phyloP scores from a whole-genome alignment of 2,113 vertebrate species.

The Ictalurus punctatus region DNA sequence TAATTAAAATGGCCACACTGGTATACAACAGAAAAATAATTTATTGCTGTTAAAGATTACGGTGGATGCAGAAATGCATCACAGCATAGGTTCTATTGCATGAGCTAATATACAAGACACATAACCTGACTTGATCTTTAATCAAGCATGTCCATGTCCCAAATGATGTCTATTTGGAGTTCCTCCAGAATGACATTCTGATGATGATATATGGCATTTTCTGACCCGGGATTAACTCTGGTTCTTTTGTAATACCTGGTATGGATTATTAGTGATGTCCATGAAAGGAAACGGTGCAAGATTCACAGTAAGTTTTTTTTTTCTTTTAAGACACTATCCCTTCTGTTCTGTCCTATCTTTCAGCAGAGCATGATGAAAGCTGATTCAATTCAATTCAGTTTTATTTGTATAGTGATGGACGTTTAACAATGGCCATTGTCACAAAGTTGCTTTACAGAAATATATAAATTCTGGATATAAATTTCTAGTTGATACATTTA shows the following conservation, averaged over 20 bases:
- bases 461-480: neutral
- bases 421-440: neutral
- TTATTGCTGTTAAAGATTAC: neutral
- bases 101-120: neutral
- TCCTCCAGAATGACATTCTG: neutral
- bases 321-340: neutral
- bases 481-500: neutral
- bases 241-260: neutral
- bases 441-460: neutral
- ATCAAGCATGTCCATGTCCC: neutral
- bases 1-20: neutral
- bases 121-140: neutral
- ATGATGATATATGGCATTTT: neutral
- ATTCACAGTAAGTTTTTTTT: neutral
- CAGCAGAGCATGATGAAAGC: neutral
- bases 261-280: neutral
- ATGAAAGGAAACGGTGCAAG: neutral
- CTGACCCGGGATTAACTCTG: neutral
- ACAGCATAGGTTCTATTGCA: neutral
- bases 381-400: neutral
- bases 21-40: neutral
- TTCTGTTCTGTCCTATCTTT: neutral
- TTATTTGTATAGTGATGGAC: neutral
- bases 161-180: constrained; percentile 64
- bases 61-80: neutral